A percentile compares a stretch with the other conserved stretches of the same genome.
Conservation (phyloP, 30 jellyfish, hydroid and myxozoan genomes). For the Hydra vulgaris region DNA sequence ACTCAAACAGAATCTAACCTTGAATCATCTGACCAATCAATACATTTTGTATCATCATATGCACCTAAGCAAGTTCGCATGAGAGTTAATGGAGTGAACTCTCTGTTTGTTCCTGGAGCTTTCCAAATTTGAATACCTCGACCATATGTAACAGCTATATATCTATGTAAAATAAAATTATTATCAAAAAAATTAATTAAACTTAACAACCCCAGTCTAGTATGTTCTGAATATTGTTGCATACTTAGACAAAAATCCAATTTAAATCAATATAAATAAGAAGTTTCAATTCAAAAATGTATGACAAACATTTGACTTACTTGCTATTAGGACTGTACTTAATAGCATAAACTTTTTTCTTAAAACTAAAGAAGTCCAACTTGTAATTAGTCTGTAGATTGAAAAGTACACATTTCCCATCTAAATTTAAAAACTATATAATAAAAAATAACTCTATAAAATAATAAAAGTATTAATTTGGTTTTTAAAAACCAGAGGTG, state of each 20-base stretch:
- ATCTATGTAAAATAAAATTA: slow-evolving; percentile 21
- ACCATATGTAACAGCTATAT: slow-evolving; percentile 66
- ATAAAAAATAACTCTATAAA: not conserved
- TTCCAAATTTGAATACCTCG: slow-evolving; percentile 78
- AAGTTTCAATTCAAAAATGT: too few species aligned
- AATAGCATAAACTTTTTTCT: slow-evolving; percentile 47
- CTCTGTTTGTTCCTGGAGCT: slow-evolving; percentile 80
- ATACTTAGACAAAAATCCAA: not conserved
- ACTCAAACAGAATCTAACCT: slow-evolving; percentile 43
- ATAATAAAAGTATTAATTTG: not conserved
- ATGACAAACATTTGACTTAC: slow-evolving; percentile 27
- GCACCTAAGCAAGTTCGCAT: slow-evolving; percentile 61
- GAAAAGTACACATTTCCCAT: slow-evolving; percentile 71
- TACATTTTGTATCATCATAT: slow-evolving; percentile 67
- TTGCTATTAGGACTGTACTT: slow-evolving; percentile 85
- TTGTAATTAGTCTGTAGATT: slow-evolving; percentile 53
- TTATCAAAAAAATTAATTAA: not conserved
- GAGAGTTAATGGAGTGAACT: slow-evolving; percentile 47
- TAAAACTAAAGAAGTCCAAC: slow-evolving; percentile 69
- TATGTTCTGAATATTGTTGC: too few species aligned
- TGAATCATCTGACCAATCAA: slow-evolving; percentile 94
- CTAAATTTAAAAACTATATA: slow-evolving; percentile 25
- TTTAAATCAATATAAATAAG: not conserved
- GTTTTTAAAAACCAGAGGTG: too few species aligned
- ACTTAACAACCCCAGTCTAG: too few species aligned